phyloP scores from a whole-genome alignment of 2,888 invertebrate species.

The Metallyticus violacea region DNA sequence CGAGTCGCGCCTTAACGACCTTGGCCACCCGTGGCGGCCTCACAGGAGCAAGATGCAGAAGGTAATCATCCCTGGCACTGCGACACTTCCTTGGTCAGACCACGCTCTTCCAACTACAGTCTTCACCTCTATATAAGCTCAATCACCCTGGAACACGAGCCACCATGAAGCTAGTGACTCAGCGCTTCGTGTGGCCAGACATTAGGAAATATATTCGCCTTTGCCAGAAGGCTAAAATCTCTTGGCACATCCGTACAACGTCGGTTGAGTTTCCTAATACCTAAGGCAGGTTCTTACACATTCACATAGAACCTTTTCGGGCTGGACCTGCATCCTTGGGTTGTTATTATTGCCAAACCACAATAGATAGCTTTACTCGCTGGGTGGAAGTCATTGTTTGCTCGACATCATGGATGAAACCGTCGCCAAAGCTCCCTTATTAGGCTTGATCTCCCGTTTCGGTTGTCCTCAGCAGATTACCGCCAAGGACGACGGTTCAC shows the following conservation, averaged over 20 bases:
- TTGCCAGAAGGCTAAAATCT: not conserved
- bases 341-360: not conserved
- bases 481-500: conserved; percentile 44
- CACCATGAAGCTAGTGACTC: not conserved
- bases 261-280: not conserved
- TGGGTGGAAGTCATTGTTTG: too few species aligned
- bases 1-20: too few species aligned
- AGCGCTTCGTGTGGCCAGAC: not conserved
- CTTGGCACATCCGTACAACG: not conserved
- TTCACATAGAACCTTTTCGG: not conserved
- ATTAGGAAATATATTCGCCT: not conserved
- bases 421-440: too few species aligned
- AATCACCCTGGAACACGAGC: too few species aligned
- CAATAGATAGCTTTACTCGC: not conserved
- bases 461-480: conserved; percentile 22
- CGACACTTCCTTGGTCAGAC: too few species aligned
- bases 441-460: not conserved
- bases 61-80: too few species aligned
- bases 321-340: not conserved
- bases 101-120: too few species aligned
- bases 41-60: too few species aligned
- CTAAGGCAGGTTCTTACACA: not conserved
- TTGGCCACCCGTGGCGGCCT: too few species aligned
- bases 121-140: too few species aligned
- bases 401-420: too few species aligned